A percentile compares a stretch with the other conserved stretches of the same genome.
Conservation (phyloP, 2,797 vertebrate genomes). For the Nannoperca obscura region DNA sequence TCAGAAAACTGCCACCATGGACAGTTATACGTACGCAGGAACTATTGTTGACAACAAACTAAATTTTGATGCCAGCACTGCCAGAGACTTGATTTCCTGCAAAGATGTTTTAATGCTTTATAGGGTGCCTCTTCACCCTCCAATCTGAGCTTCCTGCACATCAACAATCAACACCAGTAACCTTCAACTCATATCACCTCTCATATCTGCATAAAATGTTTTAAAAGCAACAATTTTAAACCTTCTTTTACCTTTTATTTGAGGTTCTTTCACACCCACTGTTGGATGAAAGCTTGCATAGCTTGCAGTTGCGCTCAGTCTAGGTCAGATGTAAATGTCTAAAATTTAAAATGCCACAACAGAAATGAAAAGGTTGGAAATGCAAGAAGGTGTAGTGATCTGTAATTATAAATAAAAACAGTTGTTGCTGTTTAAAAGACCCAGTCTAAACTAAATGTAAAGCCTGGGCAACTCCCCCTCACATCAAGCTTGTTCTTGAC, state of each 20-base stretch:
- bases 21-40: neutral
- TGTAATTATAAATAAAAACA: neutral
- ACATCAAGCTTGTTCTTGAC: conserved; percentile 65
- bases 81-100: neutral
- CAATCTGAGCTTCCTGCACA: neutral
- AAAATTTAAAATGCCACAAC: neutral
- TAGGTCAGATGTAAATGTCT: neutral
- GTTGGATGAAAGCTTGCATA: neutral
- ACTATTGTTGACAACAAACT: neutral
- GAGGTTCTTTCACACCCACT: neutral
- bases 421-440: conserved; percentile 7
- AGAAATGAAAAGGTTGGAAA: conserved; percentile 1
- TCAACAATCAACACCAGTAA: neutral
- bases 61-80: neutral
- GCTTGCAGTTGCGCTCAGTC: neutral
- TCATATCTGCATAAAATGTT: neutral
- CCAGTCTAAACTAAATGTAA: conserved; percentile 23
- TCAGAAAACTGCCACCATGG: neutral
- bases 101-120: neutral
- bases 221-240: neutral
- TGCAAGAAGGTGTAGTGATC: neutral
- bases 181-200: neutral
- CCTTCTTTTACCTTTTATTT: neutral
- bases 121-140: neutral
- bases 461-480: conserved; percentile 13